Evolutionary conservation across 2,113 vertebrate species (phyloP).

Genomic region (Phyllopteryx taeniolatus): DNA sequence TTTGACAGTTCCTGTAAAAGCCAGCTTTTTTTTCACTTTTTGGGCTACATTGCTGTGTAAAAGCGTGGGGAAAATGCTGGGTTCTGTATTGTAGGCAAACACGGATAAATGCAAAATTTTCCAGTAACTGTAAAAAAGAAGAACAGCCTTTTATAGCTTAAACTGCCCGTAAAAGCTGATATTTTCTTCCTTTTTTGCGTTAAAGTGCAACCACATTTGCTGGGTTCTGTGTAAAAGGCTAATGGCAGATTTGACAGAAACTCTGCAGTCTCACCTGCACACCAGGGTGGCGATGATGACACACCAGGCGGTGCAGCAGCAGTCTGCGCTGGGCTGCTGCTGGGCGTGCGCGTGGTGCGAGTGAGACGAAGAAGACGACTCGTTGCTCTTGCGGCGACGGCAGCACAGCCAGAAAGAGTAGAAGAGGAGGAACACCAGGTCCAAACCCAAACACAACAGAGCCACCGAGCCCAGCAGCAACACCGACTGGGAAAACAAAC

Average conservation of each 20-base stretch:
- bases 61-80: too few species aligned
- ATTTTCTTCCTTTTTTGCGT: neutral
- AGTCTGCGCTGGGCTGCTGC: conserved; percentile 84
- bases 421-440: conserved; percentile 94
- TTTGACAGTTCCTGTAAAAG: too few species aligned
- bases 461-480: conserved; percentile 85
- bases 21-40: too few species aligned
- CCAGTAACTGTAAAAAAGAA: too few species aligned
- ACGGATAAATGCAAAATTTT: too few species aligned
- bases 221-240: too few species aligned
- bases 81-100: too few species aligned
- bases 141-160: too few species aligned
- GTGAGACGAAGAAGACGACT: conserved; percentile 54
- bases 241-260: neutral
- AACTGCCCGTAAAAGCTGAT: too few species aligned
- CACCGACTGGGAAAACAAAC: conserved; percentile 75
- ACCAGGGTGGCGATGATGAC: conserved; percentile 96
- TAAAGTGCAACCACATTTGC: neutral
- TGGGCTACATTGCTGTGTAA: too few species aligned
- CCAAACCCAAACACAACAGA: conserved; percentile 86
- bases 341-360: conserved; percentile 62
- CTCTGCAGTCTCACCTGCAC: conserved; percentile 83
- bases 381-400: conserved; percentile 84
- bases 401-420: conserved; percentile 99
- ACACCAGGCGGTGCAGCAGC: conserved; percentile 97